Evolutionary conservation across 2,797 vertebrate genomes (phyloP).

Genomic region (Acanthiza pusilla): DNA sequence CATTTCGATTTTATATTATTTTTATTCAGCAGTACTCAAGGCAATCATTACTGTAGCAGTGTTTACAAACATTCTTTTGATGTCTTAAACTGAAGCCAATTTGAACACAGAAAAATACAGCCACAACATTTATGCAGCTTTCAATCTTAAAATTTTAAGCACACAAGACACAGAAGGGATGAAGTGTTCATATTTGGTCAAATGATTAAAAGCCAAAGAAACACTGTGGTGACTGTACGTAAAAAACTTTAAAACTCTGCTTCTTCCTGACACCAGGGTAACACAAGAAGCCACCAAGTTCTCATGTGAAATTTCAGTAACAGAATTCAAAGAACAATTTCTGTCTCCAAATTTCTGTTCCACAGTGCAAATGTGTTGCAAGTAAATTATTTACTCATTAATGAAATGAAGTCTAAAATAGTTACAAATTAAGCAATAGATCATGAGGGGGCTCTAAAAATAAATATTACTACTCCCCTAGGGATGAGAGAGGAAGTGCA

Average conservation of each 20-base stretch:
- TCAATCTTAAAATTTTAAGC: not conserved
- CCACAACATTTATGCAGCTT: not conserved
- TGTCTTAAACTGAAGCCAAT: not conserved
- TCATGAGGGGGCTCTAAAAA: not conserved
- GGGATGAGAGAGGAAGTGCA: not conserved
- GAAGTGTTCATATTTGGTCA: not conserved
- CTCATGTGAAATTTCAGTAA: not conserved
- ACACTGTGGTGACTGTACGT: rapidly evolving
- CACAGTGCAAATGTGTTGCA: not conserved
- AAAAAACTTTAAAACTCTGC: not conserved
- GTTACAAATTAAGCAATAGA: not conserved
- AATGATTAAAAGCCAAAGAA: not conserved
- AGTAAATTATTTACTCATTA: not conserved
- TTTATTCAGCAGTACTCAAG: not conserved
- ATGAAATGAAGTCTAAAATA: not conserved
- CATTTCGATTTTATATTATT: not conserved
- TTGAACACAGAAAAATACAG: not conserved
- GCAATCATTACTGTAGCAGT: not conserved
- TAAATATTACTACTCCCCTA: not conserved
- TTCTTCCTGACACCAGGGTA: not conserved
- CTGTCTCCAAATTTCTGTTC: not conserved
- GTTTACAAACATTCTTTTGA: not conserved
- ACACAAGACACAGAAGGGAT: not conserved
- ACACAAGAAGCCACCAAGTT: not conserved
- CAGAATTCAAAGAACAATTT: not conserved